Evolutionary conservation across 2,888 invertebrate genomes (phyloP), one percentile per base, ranked within the genome.

Genomic region (Harpagoxenus sublaevis): DNA sequence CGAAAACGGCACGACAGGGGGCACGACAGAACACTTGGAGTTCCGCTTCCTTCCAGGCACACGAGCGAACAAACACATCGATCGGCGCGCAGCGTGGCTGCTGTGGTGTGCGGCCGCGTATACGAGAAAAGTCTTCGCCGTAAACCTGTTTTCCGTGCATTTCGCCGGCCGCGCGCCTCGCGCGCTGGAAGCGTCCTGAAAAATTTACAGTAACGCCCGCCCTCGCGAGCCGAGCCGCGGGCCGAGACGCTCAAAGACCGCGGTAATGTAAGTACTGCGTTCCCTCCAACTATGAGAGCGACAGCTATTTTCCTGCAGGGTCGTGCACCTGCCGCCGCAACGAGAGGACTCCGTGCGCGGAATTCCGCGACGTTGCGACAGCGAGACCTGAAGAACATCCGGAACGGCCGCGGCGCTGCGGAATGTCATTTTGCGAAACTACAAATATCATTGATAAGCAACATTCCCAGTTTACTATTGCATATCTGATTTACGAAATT

Each of bases 191-290:
- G 55, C 51, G 62, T 31, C 62, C 70, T 84, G 77, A 90, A 90
- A 89, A 90, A 88, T 89, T 78, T 75, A 85, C 84, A 66, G 62
- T n/a, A 57, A 35, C 48, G n/a, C 35, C 39, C 68, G 28, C 51
- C 31, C 82, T 65, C 42, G 53, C 60, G 66, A 63, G 55, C 60
- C 23, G 35, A 60, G 78, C 75, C 85, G 18, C 85, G 18, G 35
- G 35, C 35, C 35, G 5, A 42, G 83, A 83, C 79, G 84, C 83
- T 87, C 88, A 86, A 88, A 90, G 86, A 73, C 82, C 81, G 51
- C 83, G 45, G 79, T 86, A 90, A 89, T 90, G 86, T n/a, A n/a
- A n/a, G n/a, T 66, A 86, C 84, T 75, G 68, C 85, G 60, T 86
- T 68, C 10, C n/a, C 81, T 88, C 55, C 71, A 57, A 74, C 79